Conservation (phyloP, 1,140 invertebrate species). For the Philotrypesis tridentata region DNA sequence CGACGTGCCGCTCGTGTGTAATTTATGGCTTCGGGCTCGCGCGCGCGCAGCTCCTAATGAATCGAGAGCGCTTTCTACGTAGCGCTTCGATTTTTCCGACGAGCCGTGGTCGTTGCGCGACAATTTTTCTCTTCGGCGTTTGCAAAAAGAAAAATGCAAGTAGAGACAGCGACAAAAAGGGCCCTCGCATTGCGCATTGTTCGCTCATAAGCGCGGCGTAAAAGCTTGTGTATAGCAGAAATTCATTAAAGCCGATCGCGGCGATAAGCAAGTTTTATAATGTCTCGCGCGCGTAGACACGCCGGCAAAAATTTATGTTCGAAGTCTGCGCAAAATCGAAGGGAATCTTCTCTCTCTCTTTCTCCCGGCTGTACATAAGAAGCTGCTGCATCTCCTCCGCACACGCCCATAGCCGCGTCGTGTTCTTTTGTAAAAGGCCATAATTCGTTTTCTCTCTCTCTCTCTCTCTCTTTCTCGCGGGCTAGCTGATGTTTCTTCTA, state of each 20-base stretch:
- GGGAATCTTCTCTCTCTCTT: background rate
- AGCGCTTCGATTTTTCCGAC: background rate
- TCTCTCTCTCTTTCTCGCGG: no score
- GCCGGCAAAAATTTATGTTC: conserved; percentile 34
- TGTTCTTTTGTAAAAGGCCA: no score
- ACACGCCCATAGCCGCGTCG: background rate
- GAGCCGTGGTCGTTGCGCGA: no score
- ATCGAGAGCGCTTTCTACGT: background rate
- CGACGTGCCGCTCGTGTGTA: background rate
- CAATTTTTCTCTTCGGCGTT: no score
- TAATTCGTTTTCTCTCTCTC: background rate
- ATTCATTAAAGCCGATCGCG: conserved; percentile 41
- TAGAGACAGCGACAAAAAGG: no score
- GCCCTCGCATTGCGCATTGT: background rate
- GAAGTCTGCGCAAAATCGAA: conserved; percentile 24
- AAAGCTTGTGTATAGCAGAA: conserved; percentile 1
- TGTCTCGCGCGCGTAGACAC: background rate
- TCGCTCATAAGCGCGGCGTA: conserved; percentile 6
- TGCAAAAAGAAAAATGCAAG: no score
- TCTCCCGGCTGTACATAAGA: background rate
- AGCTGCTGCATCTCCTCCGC: background rate
- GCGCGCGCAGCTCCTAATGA: conserved; percentile 1
- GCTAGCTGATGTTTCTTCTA: no score
- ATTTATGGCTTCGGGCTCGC: conserved; percentile 7
- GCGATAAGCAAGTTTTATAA: conserved; percentile 40